Conservation (phyloP, 2,888 invertebrate species). For the Hipparchia sbordonii region DNA sequence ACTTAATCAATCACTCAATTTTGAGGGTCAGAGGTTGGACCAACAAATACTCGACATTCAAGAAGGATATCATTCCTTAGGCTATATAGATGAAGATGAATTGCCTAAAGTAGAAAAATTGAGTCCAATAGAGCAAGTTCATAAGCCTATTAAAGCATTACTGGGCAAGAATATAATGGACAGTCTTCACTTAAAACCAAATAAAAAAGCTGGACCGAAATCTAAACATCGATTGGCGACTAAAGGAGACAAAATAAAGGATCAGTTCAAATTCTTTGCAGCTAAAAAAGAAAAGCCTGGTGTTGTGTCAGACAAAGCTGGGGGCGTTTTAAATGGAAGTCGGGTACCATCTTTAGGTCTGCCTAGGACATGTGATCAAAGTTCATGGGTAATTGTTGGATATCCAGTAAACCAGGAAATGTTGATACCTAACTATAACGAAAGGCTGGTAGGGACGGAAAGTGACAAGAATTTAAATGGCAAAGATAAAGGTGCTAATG, state of each 20-base stretch:
- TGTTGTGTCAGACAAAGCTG: conserved; percentile 62
- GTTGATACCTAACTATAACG: conserved; percentile 73
- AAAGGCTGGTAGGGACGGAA: conserved; percentile 64
- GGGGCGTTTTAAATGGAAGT: conserved; percentile 67
- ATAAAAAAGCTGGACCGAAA: conserved; percentile 74
- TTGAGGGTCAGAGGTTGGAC: conserved; percentile 74
- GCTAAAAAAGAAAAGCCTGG: conserved; percentile 67
- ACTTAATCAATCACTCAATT: conserved; percentile 76
- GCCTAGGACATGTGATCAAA: conserved; percentile 66
- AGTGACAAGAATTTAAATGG: conserved; percentile 53
- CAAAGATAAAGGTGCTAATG: conserved; percentile 54
- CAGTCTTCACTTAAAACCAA: conserved; percentile 74
- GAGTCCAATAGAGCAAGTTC: conserved; percentile 57
- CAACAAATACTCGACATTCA: conserved; percentile 79
- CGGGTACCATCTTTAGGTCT: conserved; percentile 74
- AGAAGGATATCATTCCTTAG: conserved; percentile 75
- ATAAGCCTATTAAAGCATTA: conserved; percentile 72
- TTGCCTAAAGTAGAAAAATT: conserved; percentile 49
- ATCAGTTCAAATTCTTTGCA: conserved; percentile 71
- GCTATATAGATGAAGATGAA: conserved; percentile 73
- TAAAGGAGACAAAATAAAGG: conserved; percentile 64
- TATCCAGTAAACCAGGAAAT: conserved; percentile 68
- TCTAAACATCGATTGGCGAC: conserved; percentile 69
- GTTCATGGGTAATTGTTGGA: conserved; percentile 74
- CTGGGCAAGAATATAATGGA: conserved; percentile 78